Base-by-base conservation (phyloP, 2,113 vertebrate genomes). In the Anguilla rostrata region DNA sequence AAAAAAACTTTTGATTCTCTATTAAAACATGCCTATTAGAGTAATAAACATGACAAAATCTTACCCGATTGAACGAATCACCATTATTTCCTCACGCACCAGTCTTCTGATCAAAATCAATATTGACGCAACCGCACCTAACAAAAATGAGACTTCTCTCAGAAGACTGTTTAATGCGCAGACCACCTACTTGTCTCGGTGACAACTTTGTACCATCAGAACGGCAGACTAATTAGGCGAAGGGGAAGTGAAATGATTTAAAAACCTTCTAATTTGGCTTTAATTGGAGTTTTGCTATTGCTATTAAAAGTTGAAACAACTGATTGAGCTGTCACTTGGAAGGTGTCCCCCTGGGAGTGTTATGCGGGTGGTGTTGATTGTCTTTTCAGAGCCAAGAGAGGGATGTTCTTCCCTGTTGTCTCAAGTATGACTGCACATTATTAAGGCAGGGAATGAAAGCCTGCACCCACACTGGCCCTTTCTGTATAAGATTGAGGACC, bases 231-330 rank as follows among this genome's bases (percentile, higher is more conserved):
- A 85, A 86, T 86, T 81, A 81, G 26, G 15, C 5, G n/a, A 60
- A 80, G 11, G 14, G 29, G 20, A 9, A 29, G 34, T 71, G 75
- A 39, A 57, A 39, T 1, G 4, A 79, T 81, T 81, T 79, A 5
- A 86, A 81, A 86, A 41, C 12, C 53, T 81, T 22, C 60, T 86
- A 81, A 86, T 81, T 60, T 63, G 39, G 41, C 57, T 63, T 81
- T 39, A 86, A 81, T 81, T 81, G 39, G 82, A 8, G 26, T 81
- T 49, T 81, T 29, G 9, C 81, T 56, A 81, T 63, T 63, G 4
- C 85, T 40, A 29, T 81, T 81, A 49, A 86, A 60, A 66, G 57
- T 41, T 86, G 14, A 86, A 60, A 63, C 26, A 66, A 22, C 14
- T 40, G 63, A 81, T 43, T 81, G 22, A 29, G 14, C 20, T 86